Conservation (phyloP, 2,113 vertebrate genomes). For the Osmerus eperlanus region DNA sequence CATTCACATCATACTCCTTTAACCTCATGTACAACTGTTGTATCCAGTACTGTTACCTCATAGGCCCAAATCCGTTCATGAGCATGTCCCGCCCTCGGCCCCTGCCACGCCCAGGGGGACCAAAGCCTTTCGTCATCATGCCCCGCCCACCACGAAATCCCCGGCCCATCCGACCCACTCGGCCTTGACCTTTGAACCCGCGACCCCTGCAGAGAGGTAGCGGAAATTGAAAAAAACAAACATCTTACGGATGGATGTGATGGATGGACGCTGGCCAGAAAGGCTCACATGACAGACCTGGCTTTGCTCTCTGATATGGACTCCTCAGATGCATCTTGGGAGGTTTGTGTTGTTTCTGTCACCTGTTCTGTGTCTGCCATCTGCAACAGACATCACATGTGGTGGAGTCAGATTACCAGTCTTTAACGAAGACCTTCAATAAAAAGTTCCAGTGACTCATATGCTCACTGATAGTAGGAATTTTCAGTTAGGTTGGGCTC, state of each 20-base stretch:
- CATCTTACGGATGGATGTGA: not conserved
- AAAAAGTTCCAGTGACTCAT: not conserved
- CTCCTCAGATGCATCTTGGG: conserved; percentile 45
- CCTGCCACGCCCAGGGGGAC: conserved; percentile 57
- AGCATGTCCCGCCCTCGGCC: conserved; percentile 54
- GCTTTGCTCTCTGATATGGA: conserved; percentile 42
- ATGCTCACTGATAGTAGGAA: not conserved
- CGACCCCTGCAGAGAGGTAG: conserved; percentile 48
- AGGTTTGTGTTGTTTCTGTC: conserved; percentile 42
- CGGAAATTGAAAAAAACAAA: not conserved
- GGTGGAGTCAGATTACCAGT: not conserved
- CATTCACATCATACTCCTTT: not conserved
- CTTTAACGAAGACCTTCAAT: not conserved
- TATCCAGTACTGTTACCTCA: conserved; percentile 57
- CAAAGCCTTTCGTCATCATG: conserved; percentile 65
- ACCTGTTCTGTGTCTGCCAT: conserved; percentile 60
- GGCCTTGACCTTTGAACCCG: conserved; percentile 50
- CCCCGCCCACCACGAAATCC: conserved; percentile 63
- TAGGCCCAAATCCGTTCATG: conserved; percentile 69
- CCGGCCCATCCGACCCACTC: conserved; percentile 46
- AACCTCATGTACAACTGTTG: not conserved
- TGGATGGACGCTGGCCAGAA: not conserved
- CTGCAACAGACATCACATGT: conserved; percentile 13
- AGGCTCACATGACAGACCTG: conserved; percentile 48
- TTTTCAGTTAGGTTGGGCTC: no score